Evolutionary conservation across 2,797 vertebrate species (phyloP).

Genomic region (Cuniculus paca): DNA sequence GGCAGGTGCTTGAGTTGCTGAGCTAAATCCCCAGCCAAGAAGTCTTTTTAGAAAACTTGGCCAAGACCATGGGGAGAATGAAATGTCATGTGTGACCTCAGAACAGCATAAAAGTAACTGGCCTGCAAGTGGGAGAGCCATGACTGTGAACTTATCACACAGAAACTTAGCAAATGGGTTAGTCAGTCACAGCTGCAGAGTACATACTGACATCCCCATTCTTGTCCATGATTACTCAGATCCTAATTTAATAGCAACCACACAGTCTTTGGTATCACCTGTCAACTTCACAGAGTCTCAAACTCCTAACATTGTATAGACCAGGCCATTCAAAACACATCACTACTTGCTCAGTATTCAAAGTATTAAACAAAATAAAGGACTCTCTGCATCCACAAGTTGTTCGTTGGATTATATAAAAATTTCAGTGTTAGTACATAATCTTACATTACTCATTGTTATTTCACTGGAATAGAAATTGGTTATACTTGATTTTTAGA

Average conservation of each 20-base stretch:
- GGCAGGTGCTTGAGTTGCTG: too few relatives aligned
- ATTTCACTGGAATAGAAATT: not conserved
- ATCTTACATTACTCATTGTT: not conserved
- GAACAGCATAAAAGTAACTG: not conserved
- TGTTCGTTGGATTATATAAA: accelerated
- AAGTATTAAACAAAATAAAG: not conserved
- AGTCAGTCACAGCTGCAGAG: not conserved
- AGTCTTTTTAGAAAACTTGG: not conserved
- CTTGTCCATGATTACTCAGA: not conserved
- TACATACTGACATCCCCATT: not conserved
- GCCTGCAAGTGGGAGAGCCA: accelerated
- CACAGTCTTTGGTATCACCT: not conserved
- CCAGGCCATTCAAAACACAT: accelerated
- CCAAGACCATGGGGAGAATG: not conserved
- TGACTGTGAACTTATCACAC: not conserved
- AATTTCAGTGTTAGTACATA: not conserved
- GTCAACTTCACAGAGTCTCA: not conserved
- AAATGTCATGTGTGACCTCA: not conserved
- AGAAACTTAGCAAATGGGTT: not conserved
- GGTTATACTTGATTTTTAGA: not conserved
- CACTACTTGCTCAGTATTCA: not conserved
- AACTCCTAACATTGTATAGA: not conserved
- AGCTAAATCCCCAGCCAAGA: too few relatives aligned
- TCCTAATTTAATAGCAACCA: not conserved
- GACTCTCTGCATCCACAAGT: accelerated